Evolutionary conservation across 2,797 vertebrate species (phyloP), one percentile per base, ranked within the genome.

Genomic region (Falco novaeseelandiae): DNA sequence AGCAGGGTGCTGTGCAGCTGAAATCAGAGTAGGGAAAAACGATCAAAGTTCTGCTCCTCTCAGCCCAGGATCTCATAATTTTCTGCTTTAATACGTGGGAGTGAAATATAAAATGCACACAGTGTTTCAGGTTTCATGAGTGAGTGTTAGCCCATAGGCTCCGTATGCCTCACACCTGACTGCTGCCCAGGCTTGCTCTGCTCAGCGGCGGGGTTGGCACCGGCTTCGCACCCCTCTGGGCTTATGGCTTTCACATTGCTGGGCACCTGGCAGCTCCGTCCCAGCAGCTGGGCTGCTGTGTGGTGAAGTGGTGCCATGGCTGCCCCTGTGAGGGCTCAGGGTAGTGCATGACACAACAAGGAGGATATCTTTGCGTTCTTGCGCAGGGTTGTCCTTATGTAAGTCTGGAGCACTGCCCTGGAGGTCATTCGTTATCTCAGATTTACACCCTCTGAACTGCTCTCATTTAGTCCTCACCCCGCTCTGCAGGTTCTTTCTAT

Each of bases 281-380:
- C 36, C 0, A 0, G 14, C 32, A 58, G 14, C 8, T 0, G 0
- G 20, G 26, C 6, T 62, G 14, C 15, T 58, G 23, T n/a, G 30
- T 55, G 30, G 46, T 0, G 0, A 58, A 65, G 5, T 0, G 0
- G 9, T 9, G 23, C 8, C 3, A 1, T 26, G 63, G 25, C 29
- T 91, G 36, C 80, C 3, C 21, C 29, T 62, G 25, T 0, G 1
- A 57, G 34, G 30, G n/a, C 22, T 70, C 3, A 2, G 9, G 25
- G 14, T 2, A 5, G 22, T 63, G 36, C 20, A 79, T 58, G 70
- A 58, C 9, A 3, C 20, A 54, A 12, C 1, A 1, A 82, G 34
- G 54, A 73, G 17, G 17, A 30, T 15, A 36, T 34, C 72, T 17
- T 22, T 14, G 1, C 0, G 0, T 0, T 72, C 17, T 22, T 14